Base-by-base conservation (phyloP, 2,888 invertebrate species). In the Habrosyne pyritoides region DNA sequence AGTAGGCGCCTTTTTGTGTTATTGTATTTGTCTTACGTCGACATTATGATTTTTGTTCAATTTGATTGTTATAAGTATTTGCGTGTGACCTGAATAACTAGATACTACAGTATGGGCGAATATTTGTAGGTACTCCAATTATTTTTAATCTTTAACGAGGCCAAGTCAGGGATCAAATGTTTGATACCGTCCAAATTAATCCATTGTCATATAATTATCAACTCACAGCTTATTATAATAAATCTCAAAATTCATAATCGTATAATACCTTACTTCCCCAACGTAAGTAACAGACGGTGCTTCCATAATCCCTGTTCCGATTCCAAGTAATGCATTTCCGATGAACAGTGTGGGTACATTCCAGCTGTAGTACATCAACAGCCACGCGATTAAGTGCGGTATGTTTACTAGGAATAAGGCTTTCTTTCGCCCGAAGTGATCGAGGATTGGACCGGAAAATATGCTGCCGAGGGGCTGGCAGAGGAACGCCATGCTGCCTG, bases 271-370 rank as follows among this genome's bases (percentile, higher is more conserved):
- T 36, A 94, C 86, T 86, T 94, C 94, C 1, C 94, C 94, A n/a
- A 94, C 89, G 59, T 94, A 94, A 0, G 94, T 94, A n/a, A 94
- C 81, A 1, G 93, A 93, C 0, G 94, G 94, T 0, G 93, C 94
- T 68, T 94, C 94, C 94, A 94, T 94, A 14, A 94, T 86, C 0
- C 94, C 94, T 2, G 93, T 93, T 0, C 94, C 94, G 4, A 94
- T 84, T 0, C 94, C 94, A 55, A 94, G 79, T 21, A 94, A 67
- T 0, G 93, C 90, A 47, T 93, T 93, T 0, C 87, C 93, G 0
- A 91, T 75, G 75, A 93, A 94, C 54, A 94, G 71, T 0, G 87
- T 83, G 1, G 90, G 84, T 0, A 93, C 85, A 26, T 93, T 76
- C 83, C 86, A 87, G 0, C 93, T 92, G 52, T 85, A 89, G 73